A percentile compares a stretch with the other conserved stretches of the same genome.
These are phyloP conservation scores for Coremacera marginata DNA, from an alignment of 2,888 invertebrate genomes.

Conservation along the genomic window DNA sequence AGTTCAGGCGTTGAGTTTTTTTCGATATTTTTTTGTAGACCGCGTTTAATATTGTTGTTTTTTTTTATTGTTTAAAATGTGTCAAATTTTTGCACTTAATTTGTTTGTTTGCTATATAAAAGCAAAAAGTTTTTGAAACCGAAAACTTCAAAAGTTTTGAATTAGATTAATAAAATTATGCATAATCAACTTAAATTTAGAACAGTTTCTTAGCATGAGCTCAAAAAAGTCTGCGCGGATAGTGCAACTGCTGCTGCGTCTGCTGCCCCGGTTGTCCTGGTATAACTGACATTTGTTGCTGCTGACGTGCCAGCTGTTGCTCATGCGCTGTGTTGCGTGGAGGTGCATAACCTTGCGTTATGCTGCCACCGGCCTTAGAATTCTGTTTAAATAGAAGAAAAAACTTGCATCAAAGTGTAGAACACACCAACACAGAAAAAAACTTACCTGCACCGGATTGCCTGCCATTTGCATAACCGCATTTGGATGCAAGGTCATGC, in stretches of 20 bases:
- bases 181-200: not conserved
- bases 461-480: slow-evolving; percentile 63
- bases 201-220: not conserved
- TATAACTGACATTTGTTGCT: slow-evolving; percentile 60
- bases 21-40: too few relatives aligned
- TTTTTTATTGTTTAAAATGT: too few relatives aligned
- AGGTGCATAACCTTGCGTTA: slow-evolving; percentile 87
- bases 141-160: not conserved
- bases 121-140: not conserved
- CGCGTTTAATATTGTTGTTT: too few relatives aligned
- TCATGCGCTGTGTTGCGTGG: slow-evolving; percentile 71
- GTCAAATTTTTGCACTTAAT: not conserved
- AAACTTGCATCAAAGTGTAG: not conserved
- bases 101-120: not conserved
- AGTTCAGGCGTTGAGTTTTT: too few relatives aligned
- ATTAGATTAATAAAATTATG: not conserved
- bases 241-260: slow-evolving; percentile 61
- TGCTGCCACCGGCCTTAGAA: slow-evolving; percentile 84
- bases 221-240: slow-evolving; percentile 61
- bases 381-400: slow-evolving; percentile 69
- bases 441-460: slow-evolving; percentile 57
- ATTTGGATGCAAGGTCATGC: slow-evolving; percentile 65
- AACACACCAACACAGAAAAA: too few relatives aligned
- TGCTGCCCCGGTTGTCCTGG: slow-evolving; percentile 60
- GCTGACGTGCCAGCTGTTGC: slow-evolving; percentile 61